Evolutionary conservation across 2,888 invertebrate genomes (phyloP).

Genomic region (Trichopria drosophilae): DNA sequence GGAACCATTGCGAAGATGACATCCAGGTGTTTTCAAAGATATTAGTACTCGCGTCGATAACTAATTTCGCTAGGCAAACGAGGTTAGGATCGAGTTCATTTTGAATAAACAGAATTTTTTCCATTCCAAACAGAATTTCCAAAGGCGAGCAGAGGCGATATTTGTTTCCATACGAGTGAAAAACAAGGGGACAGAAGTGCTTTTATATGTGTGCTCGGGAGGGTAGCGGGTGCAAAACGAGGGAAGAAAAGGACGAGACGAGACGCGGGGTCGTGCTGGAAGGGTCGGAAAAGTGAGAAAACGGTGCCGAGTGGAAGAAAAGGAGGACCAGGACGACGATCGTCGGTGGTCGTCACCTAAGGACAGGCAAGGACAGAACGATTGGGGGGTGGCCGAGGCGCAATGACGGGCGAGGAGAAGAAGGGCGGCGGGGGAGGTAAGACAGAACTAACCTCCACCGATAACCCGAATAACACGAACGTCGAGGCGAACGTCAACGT

Average conservation of each 20-base stretch:
- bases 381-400: constrained; percentile 31
- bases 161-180: too few species aligned
- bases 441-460: constrained; percentile 26
- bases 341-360: constrained; percentile 4
- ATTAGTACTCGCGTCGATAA: too few species aligned
- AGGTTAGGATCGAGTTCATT: too few species aligned
- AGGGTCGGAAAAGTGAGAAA: background rate
- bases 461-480: constrained; percentile 49
- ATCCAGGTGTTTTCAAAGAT: too few species aligned
- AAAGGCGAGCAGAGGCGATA: too few species aligned
- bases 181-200: too few species aligned
- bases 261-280: too few species aligned
- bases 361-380: constrained; percentile 10
- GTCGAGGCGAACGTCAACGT: constrained; percentile 58
- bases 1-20: too few species aligned
- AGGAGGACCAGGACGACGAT: constrained; percentile 30
- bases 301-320: constrained; percentile 20
- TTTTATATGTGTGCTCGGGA: constrained; percentile 2
- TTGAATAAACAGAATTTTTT: too few species aligned
- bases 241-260: constrained; percentile 22
- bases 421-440: constrained; percentile 46
- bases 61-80: too few species aligned
- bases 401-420: constrained; percentile 57
- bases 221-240: constrained; percentile 21
- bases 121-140: too few species aligned